A percentile compares a stretch with the other conserved stretches of the same genome.
phyloP scores from a whole-genome alignment of 2,113 vertebrate species.

The Thamnophis sirtalis region DNA sequence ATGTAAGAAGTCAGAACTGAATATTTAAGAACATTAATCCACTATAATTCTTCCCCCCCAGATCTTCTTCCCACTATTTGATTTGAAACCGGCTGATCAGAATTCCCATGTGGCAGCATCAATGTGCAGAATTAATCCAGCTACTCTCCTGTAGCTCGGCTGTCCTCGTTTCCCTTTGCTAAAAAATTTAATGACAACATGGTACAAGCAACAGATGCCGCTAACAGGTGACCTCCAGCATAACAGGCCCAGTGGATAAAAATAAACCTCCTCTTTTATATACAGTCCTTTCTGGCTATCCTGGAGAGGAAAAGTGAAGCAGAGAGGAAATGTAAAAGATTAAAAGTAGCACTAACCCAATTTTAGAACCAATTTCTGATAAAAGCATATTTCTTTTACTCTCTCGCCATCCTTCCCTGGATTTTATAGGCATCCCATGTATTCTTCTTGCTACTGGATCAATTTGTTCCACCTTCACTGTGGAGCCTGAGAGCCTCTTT shows the following conservation, averaged over 20 bases:
- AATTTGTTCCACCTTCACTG: background rate
- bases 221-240: conserved; percentile 32
- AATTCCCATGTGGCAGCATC: background rate
- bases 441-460: background rate
- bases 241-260: conserved; percentile 21
- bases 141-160: conserved; percentile 13
- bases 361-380: background rate
- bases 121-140: conserved; percentile 27
- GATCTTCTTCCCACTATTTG: conserved; percentile 9
- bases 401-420: background rate
- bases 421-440: background rate
- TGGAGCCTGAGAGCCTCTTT: background rate
- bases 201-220: background rate
- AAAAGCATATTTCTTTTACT: background rate
- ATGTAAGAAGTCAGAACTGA: background rate
- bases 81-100: conserved; percentile 8
- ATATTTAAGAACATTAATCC: background rate
- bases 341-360: background rate
- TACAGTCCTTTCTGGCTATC: conserved; percentile 24
- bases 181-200: conserved; percentile 6
- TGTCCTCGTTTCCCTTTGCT: conserved; percentile 7
- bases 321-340: background rate
- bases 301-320: conserved; percentile 23
- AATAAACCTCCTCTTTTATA: conserved; percentile 34
- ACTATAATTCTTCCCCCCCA: background rate